phyloP scores from a whole-genome alignment of 1,140 invertebrate species.

The Chironomus tepperi region DNA sequence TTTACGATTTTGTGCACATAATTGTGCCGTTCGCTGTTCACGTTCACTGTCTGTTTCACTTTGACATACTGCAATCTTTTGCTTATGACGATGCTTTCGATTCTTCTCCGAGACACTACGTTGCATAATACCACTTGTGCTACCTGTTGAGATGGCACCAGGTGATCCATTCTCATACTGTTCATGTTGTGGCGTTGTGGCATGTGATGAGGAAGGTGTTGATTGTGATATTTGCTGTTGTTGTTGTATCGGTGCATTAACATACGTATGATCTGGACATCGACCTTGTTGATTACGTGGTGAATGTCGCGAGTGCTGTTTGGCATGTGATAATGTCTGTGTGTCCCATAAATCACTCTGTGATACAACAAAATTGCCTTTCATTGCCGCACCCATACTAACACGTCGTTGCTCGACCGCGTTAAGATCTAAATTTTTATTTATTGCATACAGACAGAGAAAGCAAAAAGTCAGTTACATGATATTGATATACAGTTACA shows the following conservation, averaged over 20 bases:
- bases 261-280: slow-evolving; percentile 32
- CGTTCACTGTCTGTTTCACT: slow-evolving; percentile 43
- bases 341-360: slow-evolving; percentile 55
- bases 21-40: slow-evolving; percentile 36
- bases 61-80: slow-evolving; percentile 44
- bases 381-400: slow-evolving; percentile 39
- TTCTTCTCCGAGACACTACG: slow-evolving; percentile 51
- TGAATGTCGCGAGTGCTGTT: slow-evolving; percentile 44
- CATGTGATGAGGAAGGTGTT: neutral
- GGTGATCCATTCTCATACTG: neutral
- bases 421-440: neutral
- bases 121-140: slow-evolving; percentile 44
- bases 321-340: slow-evolving; percentile 49
- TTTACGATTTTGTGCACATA: slow-evolving; percentile 35
- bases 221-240: neutral
- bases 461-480: neutral
- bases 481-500: neutral
- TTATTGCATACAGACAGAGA: neutral
- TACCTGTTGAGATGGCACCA: neutral
- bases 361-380: slow-evolving; percentile 51
- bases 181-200: slow-evolving; percentile 3
- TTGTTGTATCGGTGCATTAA: neutral
- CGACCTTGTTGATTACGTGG: slow-evolving; percentile 36
- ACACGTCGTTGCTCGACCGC: slow-evolving; percentile 33
- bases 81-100: slow-evolving; percentile 40